These are phyloP conservation scores for Leptogaster cylindrica DNA, from an alignment of 2,888 invertebrate genomes.

Conservation along the genomic window DNA sequence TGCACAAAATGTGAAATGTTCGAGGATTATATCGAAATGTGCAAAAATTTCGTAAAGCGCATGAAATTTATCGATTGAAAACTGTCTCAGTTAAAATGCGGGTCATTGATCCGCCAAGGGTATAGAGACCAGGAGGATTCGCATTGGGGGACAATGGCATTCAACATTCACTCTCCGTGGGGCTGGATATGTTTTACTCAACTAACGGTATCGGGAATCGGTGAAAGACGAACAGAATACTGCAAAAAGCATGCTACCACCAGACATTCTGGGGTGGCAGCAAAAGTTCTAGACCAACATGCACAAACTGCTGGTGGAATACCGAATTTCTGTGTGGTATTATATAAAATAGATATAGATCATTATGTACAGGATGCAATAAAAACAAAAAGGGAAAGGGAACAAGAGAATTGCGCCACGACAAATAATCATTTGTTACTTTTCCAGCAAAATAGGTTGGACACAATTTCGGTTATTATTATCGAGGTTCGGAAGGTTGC, in stretches of 20 bases:
- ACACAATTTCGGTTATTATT: conserved; percentile 8
- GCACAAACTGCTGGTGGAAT: too few species aligned
- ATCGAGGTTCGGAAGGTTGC: not conserved
- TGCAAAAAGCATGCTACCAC: not conserved
- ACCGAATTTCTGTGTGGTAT: too few species aligned
- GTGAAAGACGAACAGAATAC: not conserved
- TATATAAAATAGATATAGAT: too few species aligned
- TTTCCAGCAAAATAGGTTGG: conserved; percentile 2
- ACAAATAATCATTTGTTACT: conserved; percentile 7
- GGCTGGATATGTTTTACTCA: too few species aligned
- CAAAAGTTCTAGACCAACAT: too few species aligned
- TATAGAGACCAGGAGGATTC: conserved; percentile 29
- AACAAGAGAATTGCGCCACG: not conserved
- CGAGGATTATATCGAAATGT: not conserved
- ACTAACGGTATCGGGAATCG: too few species aligned
- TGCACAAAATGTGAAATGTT: conserved; percentile 14
- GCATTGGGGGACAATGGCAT: conserved; percentile 27
- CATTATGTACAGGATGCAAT: conserved; percentile 16
- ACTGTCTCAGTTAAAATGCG: conserved; percentile 61
- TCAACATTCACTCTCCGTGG: conserved; percentile 29
- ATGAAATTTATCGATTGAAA: conserved; percentile 59
- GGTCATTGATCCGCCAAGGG: conserved; percentile 59
- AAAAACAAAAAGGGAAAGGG: conserved; percentile 14
- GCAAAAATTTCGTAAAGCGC: conserved; percentile 22
- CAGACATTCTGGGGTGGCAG: not conserved